These are phyloP conservation scores for Sarcophaga peregrina DNA, from an alignment of 1,140 invertebrate genomes.

Conservation along the genomic window DNA sequence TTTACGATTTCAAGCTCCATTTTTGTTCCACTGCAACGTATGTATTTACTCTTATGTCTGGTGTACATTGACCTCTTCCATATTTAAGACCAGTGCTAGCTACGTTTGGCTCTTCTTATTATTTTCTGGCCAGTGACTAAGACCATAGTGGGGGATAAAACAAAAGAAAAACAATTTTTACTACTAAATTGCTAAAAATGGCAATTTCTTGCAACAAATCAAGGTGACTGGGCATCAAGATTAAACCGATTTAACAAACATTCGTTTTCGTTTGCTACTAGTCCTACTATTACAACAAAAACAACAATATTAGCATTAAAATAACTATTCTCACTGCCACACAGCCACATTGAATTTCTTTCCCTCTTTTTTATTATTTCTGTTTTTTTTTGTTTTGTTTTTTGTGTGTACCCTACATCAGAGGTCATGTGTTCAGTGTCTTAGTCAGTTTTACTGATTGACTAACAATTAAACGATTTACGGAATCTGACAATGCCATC, in stretches of 20 bases:
- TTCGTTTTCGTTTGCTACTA: constrained; percentile 31
- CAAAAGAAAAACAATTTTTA: constrained; percentile 35
- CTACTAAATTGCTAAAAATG: constrained; percentile 47
- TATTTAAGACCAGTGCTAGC: background rate
- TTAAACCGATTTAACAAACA: constrained; percentile 45
- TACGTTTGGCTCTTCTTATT: constrained; percentile 33
- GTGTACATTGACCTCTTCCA: constrained; percentile 29
- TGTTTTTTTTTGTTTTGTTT: background rate
- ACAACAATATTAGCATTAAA: too few species aligned
- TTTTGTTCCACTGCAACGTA: background rate
- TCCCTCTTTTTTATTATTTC: background rate
- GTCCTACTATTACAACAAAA: too few species aligned
- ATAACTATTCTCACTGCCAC: background rate
- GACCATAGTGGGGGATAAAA: background rate
- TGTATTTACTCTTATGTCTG: background rate
- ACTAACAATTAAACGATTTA: too few species aligned
- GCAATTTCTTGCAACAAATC: constrained; percentile 47
- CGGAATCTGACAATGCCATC: too few species aligned
- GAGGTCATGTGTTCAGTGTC: too few species aligned
- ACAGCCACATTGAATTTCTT: background rate
- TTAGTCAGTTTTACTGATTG: too few species aligned
- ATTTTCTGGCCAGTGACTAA: constrained; percentile 18
- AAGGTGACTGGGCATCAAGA: constrained; percentile 47
- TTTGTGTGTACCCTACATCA: too few species aligned
- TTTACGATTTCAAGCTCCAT: background rate